phyloP scores from a whole-genome alignment of 1,140 invertebrate genomes.

The Polyergus mexicanus region DNA sequence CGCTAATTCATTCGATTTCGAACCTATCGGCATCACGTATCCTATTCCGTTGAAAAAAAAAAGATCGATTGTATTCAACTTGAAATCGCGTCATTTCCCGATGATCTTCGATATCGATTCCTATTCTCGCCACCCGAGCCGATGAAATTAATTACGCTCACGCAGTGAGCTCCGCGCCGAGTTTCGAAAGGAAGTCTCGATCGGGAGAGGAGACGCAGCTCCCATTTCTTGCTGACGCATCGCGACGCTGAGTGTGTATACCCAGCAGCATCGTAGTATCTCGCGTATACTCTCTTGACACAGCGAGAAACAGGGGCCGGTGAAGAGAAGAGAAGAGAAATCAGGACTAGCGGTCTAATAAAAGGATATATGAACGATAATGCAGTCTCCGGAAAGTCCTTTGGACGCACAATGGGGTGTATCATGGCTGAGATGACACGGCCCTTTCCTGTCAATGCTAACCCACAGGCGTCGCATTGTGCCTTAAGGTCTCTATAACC shows the following conservation, averaged over 20 bases:
- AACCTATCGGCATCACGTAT: neutral
- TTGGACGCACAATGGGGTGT: conserved; percentile 79
- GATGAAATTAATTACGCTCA: conserved; percentile 70
- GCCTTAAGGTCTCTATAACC: conserved; percentile 74
- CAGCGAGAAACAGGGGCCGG: conserved; percentile 52
- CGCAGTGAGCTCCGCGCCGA: conserved; percentile 29
- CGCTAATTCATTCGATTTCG: conserved; percentile 2
- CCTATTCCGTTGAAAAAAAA: neutral
- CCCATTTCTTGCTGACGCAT: conserved; percentile 73
- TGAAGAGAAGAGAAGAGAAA: conserved; percentile 60
- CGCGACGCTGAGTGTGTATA: conserved; percentile 35
- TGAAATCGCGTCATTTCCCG: conserved; percentile 21
- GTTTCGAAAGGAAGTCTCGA: conserved; percentile 56
- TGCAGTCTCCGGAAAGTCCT: conserved; percentile 76
- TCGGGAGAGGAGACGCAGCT: conserved; percentile 22
- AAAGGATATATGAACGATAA: conserved; percentile 79
- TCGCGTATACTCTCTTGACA: conserved; percentile 21
- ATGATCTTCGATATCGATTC: conserved; percentile 27
- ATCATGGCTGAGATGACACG: conserved; percentile 80
- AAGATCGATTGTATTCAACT: neutral
- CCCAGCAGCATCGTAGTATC: conserved; percentile 52
- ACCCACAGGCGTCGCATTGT: conserved; percentile 76
- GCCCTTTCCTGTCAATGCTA: conserved; percentile 79
- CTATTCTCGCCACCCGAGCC: conserved; percentile 34
- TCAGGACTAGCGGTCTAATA: conserved; percentile 74